phyloP scores from a whole-genome alignment of 2,888 invertebrate genomes.

The Rotaria sp. region DNA sequence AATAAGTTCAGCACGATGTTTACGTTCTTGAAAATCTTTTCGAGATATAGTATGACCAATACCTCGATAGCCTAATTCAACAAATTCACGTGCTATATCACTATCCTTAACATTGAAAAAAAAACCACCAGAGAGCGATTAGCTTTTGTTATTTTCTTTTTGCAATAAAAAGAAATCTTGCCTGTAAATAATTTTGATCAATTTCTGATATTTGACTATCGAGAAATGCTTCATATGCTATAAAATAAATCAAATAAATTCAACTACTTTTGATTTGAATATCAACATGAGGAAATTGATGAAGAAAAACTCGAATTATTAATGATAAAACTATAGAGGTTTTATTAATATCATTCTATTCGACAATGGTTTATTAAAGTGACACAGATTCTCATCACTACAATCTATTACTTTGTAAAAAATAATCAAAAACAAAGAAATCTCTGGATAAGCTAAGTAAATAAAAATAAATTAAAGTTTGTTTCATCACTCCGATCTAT shows the following conservation, averaged over 20 bases:
- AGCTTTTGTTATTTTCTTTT: background rate
- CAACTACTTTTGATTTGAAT: background rate
- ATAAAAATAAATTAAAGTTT: too few relatives aligned
- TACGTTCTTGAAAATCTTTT: slow-evolving; percentile 56
- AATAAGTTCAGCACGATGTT: slow-evolving; percentile 54
- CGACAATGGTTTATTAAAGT: too few relatives aligned
- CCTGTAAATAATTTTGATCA: slow-evolving; percentile 68
- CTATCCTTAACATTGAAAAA: slow-evolving; percentile 58
- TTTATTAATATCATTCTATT: too few relatives aligned
- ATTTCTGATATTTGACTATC: slow-evolving; percentile 68
- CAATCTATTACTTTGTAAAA: too few relatives aligned
- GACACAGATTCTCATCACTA: too few relatives aligned
- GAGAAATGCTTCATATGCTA: slow-evolving; percentile 71
- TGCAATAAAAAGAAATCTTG: slow-evolving; percentile 42
- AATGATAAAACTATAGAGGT: too few relatives aligned
- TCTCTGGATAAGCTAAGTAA: too few relatives aligned
- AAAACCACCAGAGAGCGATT: background rate
- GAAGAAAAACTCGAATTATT: too few relatives aligned
- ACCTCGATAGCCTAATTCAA: slow-evolving; percentile 71
- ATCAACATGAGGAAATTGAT: background rate
- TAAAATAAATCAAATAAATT: slow-evolving; percentile 42
- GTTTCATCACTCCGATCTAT: too few relatives aligned
- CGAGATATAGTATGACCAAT: slow-evolving; percentile 56
- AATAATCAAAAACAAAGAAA: too few relatives aligned
- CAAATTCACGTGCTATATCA: slow-evolving; percentile 65